Evolutionary conservation across 1,140 invertebrate species (phyloP), one percentile per base, ranked within the genome.

Genomic region (Xylocopa sonorina): DNA sequence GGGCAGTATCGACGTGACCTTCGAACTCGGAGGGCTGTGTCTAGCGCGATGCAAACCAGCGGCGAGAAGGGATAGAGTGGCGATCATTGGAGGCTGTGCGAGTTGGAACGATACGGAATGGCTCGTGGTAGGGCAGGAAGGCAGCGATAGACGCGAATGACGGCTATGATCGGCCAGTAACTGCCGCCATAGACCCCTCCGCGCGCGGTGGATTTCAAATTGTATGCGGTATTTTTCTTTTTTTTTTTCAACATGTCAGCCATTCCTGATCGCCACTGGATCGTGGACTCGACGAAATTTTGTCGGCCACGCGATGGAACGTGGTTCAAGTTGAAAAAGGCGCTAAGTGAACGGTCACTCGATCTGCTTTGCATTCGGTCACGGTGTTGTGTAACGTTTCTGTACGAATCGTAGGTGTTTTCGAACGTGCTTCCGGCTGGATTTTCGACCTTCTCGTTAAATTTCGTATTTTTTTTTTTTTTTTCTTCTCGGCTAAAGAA

Each of bases 21-120:
- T 91, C 88, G 88, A 91, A 89, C 89, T 80, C 72, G 41, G 86
- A 85, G 86, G 86, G 88, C 74, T 82, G 83, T 85, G 74, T 75
- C 74, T 55, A 57, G n/a, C 41, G n/a, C 21, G 38, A 68, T 46
- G 34, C 38, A 57, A 79, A 68, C 53, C 50, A 80, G 12, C 24
- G 32, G n/a, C 24, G 58, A 76, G 85, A n/a, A 88, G 87, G 86
- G 81, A 84, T 85, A 83, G 58, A 76, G 10, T 60, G 72, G 0
- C 46, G 64, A 74, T 68, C 86, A 88, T 88, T 88, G 86, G 86
- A 88, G 66, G 18, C 29, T 55, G 48, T 48, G 53, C 24, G 63
- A n/a, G 0, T 62, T 53, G 51, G 66, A 64, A 75, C 43, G 48
- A 50, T 34, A 27, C 51, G 73, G 55, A 41, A 66, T 34, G 21